A percentile compares a stretch with the other conserved stretches of the same genome.
phyloP scores from a whole-genome alignment of 2,797 vertebrate genomes.

The Pseudotriccus pelzelni region DNA sequence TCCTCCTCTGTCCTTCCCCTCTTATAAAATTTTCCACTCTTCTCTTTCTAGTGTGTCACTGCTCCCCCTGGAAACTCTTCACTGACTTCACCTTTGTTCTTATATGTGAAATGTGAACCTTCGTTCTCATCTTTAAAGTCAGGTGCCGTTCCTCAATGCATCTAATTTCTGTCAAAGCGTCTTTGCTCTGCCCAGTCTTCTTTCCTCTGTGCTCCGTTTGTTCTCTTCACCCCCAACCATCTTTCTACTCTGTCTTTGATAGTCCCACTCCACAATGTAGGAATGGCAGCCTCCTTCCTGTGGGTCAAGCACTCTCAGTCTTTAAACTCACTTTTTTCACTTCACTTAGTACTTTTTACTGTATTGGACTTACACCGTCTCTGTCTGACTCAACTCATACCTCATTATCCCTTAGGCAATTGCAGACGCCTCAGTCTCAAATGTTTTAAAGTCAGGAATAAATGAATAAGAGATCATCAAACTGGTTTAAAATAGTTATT shows the following conservation, averaged over 20 bases:
- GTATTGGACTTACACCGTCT: background rate
- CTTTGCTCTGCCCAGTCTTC: background rate
- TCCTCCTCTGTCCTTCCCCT: background rate
- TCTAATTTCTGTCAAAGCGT: background rate
- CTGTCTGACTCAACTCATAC: background rate
- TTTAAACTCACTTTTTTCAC: constrained; percentile 15
- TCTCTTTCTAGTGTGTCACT: background rate
- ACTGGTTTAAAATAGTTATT: background rate
- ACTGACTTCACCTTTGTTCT: background rate
- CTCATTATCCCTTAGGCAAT: background rate
- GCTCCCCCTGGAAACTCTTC: background rate
- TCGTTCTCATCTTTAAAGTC: background rate
- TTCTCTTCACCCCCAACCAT: background rate
- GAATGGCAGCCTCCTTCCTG: constrained; percentile 7
- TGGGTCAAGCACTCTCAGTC: background rate
- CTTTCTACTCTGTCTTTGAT: constrained; percentile 30
- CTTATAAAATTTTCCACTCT: background rate
- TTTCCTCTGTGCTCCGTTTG: background rate
- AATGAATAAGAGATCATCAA: background rate
- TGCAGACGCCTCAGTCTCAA: background rate
- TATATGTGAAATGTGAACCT: background rate
- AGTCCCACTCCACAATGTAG: background rate
- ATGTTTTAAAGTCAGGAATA: background rate
- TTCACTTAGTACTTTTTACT: background rate
- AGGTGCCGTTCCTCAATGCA: background rate